These are phyloP conservation scores for Chloroceryle amazona DNA, from an alignment of 2,797 vertebrate species.

Conservation along the genomic window DNA sequence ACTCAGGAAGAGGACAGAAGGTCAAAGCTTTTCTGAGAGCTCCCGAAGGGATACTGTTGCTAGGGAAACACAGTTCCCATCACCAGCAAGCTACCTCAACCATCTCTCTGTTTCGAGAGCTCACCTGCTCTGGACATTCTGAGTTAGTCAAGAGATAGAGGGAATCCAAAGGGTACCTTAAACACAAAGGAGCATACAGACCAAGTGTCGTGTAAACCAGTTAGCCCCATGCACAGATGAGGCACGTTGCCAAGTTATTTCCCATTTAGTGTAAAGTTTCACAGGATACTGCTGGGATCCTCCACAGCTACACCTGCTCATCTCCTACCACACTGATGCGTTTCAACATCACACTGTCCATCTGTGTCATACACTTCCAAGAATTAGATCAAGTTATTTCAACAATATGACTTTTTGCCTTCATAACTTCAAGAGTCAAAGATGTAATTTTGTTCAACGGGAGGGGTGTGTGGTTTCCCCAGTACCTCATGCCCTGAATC, in stretches of 20 bases:
- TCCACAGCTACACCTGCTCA: not conserved
- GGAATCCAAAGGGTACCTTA: not conserved
- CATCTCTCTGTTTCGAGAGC: not conserved
- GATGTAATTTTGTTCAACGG: not conserved
- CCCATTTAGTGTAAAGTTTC: not conserved
- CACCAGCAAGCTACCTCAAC: not conserved
- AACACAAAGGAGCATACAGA: not conserved
- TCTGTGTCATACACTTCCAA: rapidly evolving
- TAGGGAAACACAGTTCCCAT: not conserved
- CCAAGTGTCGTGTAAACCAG: not conserved
- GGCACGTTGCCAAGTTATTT: not conserved
- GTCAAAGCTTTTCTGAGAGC: not conserved
- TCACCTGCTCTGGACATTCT: not conserved
- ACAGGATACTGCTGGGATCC: not conserved
- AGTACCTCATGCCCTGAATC: not conserved
- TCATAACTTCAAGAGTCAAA: not conserved
- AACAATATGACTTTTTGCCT: not conserved
- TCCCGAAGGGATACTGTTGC: not conserved
- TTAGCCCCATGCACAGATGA: not conserved
- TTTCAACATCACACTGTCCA: not conserved
- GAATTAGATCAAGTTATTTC: not conserved
- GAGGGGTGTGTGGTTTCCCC: not conserved
- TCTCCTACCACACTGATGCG: not conserved
- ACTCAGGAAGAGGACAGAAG: not conserved
- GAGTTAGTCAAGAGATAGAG: not conserved